Conservation (phyloP, 2,888 invertebrate genomes). For the Drosophila mettleri region DNA sequence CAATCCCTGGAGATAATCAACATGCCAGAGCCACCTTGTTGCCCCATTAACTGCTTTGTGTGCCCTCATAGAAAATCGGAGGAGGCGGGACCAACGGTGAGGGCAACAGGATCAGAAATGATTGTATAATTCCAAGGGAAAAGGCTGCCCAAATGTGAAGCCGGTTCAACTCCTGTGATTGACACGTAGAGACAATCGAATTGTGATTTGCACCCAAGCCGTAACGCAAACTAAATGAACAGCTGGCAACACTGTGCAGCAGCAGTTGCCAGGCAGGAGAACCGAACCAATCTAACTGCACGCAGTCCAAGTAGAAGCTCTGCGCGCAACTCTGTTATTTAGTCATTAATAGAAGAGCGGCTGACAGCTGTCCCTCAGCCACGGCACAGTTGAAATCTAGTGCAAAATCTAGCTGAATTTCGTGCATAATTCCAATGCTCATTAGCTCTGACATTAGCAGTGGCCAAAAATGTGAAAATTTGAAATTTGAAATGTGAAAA, state of each 20-base stretch:
- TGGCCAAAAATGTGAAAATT: constrained; percentile 6
- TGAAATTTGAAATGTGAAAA: constrained; percentile 33
- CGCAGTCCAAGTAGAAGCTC: constrained; percentile 53
- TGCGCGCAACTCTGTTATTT: constrained; percentile 49
- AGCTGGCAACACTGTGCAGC: constrained; percentile 8
- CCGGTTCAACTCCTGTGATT: constrained; percentile 65
- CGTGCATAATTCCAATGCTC: constrained; percentile 33
- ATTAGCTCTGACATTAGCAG: constrained; percentile 36
- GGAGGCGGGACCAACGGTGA: not conserved
- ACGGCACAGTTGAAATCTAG: constrained; percentile 31
- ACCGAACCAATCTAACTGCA: constrained; percentile 24
- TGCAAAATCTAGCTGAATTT: constrained; percentile 41
- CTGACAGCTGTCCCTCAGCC: constrained; percentile 56
- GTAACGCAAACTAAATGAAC: constrained; percentile 23
- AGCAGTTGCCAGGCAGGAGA: not conserved
- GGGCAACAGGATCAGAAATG: constrained; percentile 48
- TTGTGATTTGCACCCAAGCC: constrained; percentile 68
- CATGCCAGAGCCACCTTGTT: constrained; percentile 45
- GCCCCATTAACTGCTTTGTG: constrained; percentile 58
- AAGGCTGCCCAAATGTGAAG: constrained; percentile 60
- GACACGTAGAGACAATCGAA: constrained; percentile 80
- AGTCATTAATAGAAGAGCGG: constrained; percentile 66
- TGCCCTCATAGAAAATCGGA: not conserved
- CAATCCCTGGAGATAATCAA: constrained; percentile 67
- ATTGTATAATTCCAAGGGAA: constrained; percentile 69